Conservation (phyloP, 2,113 vertebrate species). For the Spheniscus mendiculus region DNA sequence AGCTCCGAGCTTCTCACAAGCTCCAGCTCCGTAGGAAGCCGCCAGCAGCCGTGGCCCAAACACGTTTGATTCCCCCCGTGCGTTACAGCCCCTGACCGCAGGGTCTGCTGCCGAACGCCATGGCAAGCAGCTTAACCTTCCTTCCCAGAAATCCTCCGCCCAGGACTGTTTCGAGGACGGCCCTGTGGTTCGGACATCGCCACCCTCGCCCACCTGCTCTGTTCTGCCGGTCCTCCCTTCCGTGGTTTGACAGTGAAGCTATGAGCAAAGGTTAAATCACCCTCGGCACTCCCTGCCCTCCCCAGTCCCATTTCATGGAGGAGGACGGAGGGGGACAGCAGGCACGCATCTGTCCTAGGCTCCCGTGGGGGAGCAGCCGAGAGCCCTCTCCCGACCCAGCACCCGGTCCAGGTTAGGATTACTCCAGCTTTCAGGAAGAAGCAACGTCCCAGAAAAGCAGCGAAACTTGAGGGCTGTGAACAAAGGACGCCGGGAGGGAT, state of each 20-base stretch:
- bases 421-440: neutral
- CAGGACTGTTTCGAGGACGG: neutral
- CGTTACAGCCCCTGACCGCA: neutral
- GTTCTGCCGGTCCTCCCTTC: neutral
- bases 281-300: neutral
- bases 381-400: neutral
- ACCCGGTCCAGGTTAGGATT: neutral
- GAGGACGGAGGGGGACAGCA: too few relatives aligned
- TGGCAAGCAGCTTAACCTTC: neutral
- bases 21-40: neutral
- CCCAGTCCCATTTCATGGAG: neutral
- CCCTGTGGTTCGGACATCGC: too few relatives aligned
- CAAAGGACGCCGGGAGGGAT: neutral
- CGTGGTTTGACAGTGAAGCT: fast-evolving
- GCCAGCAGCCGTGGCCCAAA: neutral
- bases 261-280: neutral
- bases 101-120: too few relatives aligned
- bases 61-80: neutral
- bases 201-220: neutral
- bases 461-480: neutral
- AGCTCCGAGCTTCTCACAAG: neutral
- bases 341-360: fast-evolving
- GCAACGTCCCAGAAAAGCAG: neutral
- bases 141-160: neutral
- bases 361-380: neutral